Evolutionary conservation across 2,888 invertebrate species (phyloP).

Genomic region (Drosophila percnosoma): DNA sequence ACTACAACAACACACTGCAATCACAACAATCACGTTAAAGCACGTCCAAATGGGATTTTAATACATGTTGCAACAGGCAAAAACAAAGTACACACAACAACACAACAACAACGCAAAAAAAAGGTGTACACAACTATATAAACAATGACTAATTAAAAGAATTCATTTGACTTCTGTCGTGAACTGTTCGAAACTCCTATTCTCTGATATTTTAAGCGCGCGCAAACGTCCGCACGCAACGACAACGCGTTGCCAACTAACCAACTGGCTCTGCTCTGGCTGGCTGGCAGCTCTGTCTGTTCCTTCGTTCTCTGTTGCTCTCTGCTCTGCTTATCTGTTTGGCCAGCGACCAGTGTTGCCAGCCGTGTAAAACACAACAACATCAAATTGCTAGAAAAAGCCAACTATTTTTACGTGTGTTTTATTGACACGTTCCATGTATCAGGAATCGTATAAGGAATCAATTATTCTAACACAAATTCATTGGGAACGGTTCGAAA

Average conservation of each 20-base stretch:
- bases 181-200: not conserved
- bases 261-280: not conserved
- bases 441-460: no score
- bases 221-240: constrained; percentile 57
- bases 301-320: constrained; percentile 11
- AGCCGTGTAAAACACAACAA: not conserved
- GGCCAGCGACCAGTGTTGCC: constrained; percentile 4
- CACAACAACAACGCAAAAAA: constrained; percentile 3
- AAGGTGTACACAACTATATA: not conserved
- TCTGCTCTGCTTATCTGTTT: constrained; percentile 14
- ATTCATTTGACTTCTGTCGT: constrained; percentile 13
- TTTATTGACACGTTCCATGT: no score
- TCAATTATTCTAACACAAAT: no score
- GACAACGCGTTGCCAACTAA: constrained; percentile 52
- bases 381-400: not conserved
- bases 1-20: constrained; percentile 17
- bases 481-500: no score
- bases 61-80: constrained; percentile 38
- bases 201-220: constrained; percentile 18
- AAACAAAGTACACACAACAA: constrained; percentile 5
- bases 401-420: not conserved
- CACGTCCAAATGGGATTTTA: constrained; percentile 8
- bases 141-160: not conserved
- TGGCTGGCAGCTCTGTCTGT: constrained; percentile 21
- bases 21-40: constrained; percentile 23